Evolutionary conservation across 1,140 invertebrate species (phyloP), one percentile per base, ranked within the genome.

Genomic region (Saxidomus purpurata): DNA sequence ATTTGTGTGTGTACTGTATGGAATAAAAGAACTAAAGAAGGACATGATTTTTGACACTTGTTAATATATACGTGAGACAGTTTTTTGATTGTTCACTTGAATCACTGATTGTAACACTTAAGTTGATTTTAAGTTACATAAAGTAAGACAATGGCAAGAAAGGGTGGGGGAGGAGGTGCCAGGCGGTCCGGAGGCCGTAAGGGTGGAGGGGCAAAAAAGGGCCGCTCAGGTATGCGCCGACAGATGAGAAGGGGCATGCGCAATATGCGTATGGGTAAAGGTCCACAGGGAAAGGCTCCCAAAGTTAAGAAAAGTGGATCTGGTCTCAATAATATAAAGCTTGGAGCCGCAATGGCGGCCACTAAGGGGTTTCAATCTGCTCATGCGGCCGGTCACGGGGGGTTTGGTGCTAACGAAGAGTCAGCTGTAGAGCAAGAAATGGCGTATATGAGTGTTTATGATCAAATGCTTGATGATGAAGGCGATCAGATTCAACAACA

Each of bases 191-290:
- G 86, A 1, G 77, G 77, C 40, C 61, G 82, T n/a, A 22, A 22
- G 19, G 86, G 86, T 13, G 47, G 40, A 13, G 61, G 13, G 13
- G 31, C 19, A 8, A 25, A 55, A 2, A 59, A 79, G 22, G 86
- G 86, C n/a, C 86, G 74, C 8, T 38, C 36, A n/a, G 86, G 86
- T 43, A 88, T 88, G 86, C 86, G 77, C 4, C 55, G 86, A 17
- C 49, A 88, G 19, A 88, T 88, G 86, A 76, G 86, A 8, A 22
- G 76, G 36, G 86, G 86, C 2, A 88, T 88, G 86, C 55, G 86
- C 8, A 74, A 87, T 36, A 82, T 61, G 69, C 59, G 40, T 49
- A n/a, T 22, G 85, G 74, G 40, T 19, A n/a, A 79, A 87, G 61
- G 61, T 55, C 19, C 15, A 19, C 36, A 49, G 40, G 31, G 28